Conservation (phyloP, 2,113 vertebrate genomes). For the Tylochromis polylepis region DNA sequence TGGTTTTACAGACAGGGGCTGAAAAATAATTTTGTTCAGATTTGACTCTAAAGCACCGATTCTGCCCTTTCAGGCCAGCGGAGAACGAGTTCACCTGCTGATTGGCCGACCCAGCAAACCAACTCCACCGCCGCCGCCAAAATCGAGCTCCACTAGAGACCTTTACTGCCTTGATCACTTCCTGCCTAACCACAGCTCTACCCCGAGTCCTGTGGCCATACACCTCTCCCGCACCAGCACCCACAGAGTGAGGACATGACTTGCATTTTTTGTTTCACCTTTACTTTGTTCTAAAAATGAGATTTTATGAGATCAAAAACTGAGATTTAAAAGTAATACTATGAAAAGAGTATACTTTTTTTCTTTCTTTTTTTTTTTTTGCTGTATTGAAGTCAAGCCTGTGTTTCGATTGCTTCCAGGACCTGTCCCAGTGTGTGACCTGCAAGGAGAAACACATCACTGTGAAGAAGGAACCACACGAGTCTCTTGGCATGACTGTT, state of each 20-base stretch:
- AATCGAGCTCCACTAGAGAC: conserved; percentile 80
- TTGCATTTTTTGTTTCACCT: not conserved
- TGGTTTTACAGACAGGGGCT: not conserved
- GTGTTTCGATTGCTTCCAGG: conserved; percentile 65
- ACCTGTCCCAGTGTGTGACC: conserved; percentile 90
- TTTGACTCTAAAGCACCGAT: not conserved
- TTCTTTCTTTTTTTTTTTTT: not conserved
- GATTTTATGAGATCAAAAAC: not conserved
- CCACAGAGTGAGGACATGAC: conserved; percentile 65
- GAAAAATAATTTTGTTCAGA: not conserved
- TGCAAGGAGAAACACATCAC: conserved; percentile 97
- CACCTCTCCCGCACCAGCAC: conserved; percentile 70
- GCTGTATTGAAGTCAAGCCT: not conserved
- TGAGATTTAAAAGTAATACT: not conserved
- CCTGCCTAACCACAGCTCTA: conserved; percentile 83
- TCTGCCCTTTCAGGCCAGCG: conserved; percentile 81
- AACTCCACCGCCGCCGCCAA: conserved; percentile 72
- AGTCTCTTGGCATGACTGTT: conserved; percentile 97
- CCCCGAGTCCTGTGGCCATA: conserved; percentile 67
- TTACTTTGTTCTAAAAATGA: not conserved
- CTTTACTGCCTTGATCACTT: conserved; percentile 80
- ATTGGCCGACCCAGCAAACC: conserved; percentile 84
- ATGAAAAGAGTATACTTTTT: not conserved
- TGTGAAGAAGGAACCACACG: conserved; percentile 92
- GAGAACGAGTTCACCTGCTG: conserved; percentile 88